Evolutionary conservation across 2,113 vertebrate species (phyloP).

Genomic region (Tinamus guttatus): DNA sequence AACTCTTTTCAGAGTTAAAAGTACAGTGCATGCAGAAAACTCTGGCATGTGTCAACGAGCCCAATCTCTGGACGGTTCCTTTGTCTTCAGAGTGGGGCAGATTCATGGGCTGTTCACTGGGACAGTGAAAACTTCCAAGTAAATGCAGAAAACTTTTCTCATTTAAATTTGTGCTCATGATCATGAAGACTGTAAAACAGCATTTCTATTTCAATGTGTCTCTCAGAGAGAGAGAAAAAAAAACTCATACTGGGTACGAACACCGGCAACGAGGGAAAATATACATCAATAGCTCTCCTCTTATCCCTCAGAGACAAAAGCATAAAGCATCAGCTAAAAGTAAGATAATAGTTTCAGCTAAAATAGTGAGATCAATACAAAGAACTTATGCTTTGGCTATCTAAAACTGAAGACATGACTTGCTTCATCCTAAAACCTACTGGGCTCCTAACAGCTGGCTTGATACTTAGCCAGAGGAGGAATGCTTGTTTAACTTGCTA

Average conservation of each 20-base stretch:
- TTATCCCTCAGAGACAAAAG: neutral
- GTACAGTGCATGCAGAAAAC: neutral
- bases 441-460: neutral
- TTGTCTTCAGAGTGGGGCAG: neutral
- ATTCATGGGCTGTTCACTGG: neutral
- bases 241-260: neutral
- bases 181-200: neutral
- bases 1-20: neutral
- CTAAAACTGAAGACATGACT: neutral
- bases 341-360: neutral
- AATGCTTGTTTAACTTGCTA: neutral
- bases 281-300: neutral
- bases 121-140: neutral
- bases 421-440: neutral
- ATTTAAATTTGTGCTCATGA: neutral
- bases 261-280: neutral
- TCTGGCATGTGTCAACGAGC: neutral
- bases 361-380: neutral
- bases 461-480: neutral
- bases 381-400: neutral
- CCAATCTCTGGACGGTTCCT: neutral
- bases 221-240: neutral
- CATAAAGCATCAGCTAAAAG: neutral
- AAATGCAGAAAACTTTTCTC: neutral
- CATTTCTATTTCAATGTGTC: neutral